Conservation (phyloP, 2,888 invertebrate species). For the Actias luna region DNA sequence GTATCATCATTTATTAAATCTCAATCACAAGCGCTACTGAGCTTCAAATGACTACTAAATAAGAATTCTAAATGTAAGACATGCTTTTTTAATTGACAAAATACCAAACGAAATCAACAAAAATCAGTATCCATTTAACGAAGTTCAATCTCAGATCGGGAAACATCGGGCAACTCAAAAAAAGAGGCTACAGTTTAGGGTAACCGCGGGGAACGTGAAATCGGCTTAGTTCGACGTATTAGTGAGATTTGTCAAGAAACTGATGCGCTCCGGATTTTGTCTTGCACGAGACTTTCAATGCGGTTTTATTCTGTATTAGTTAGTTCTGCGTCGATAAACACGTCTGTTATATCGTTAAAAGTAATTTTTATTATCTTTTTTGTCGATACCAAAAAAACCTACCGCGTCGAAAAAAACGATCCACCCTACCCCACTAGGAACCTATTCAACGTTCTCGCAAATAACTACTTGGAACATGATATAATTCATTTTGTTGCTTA, state of each 20-base stretch:
- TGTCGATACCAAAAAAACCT: background rate
- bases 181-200: background rate
- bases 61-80: background rate
- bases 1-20: too few relatives aligned
- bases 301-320: background rate
- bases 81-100: background rate
- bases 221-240: slow-evolving; percentile 15
- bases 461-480: background rate
- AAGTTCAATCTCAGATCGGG: background rate
- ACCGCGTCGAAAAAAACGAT: background rate
- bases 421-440: background rate
- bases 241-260: slow-evolving; percentile 8
- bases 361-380: slow-evolving; percentile 4
- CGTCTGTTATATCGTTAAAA: background rate
- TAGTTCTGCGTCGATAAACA: background rate
- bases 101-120: background rate
- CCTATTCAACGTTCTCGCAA: background rate
- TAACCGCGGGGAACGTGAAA: slow-evolving; percentile 12
- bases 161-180: background rate
- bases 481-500: background rate
- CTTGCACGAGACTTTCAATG: background rate
- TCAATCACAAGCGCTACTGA: too few relatives aligned
- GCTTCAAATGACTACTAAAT: too few relatives aligned
- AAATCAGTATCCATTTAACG: background rate
- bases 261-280: background rate